phyloP scores from a whole-genome alignment of 2,797 vertebrate species.

The Alca torda region DNA sequence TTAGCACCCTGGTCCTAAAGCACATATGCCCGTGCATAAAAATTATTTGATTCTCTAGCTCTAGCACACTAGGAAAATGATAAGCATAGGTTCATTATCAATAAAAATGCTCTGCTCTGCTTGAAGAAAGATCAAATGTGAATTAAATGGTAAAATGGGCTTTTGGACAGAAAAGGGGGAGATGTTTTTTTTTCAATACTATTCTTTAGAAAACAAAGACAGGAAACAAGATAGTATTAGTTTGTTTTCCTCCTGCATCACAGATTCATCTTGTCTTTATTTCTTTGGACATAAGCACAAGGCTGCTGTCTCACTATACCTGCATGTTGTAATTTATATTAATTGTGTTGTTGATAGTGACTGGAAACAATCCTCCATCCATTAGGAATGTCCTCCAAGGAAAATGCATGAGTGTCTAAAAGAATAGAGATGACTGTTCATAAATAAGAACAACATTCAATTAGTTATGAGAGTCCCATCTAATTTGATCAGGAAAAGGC shows the following conservation, averaged over 20 bases:
- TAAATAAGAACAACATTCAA: neutral
- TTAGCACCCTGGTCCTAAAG: neutral
- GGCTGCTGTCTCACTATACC: conserved; percentile 59
- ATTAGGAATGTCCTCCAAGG: conserved; percentile 81
- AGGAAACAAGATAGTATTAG: neutral
- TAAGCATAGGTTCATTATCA: neutral
- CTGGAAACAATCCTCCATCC: conserved; percentile 74
- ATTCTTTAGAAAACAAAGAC: neutral
- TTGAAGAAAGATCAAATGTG: neutral
- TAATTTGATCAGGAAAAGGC: neutral
- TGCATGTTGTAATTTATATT: conserved; percentile 80
- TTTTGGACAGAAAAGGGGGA: neutral
- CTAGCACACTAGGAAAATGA: neutral
- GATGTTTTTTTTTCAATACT: neutral
- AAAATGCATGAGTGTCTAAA: conserved; percentile 73
- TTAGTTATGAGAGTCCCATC: neutral
- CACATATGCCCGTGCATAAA: rapidly evolving
- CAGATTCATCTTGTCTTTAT: neutral
- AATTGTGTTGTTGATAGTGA: conserved; percentile 68
- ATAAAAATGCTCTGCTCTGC: neutral
- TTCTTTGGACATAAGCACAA: neutral
- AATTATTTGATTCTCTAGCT: neutral
- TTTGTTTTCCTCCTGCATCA: neutral
- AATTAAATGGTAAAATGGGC: neutral
- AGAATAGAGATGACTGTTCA: neutral